Evolutionary conservation across 1,140 invertebrate genomes (phyloP).

Genomic region (Cheumatopsyche charites): DNA sequence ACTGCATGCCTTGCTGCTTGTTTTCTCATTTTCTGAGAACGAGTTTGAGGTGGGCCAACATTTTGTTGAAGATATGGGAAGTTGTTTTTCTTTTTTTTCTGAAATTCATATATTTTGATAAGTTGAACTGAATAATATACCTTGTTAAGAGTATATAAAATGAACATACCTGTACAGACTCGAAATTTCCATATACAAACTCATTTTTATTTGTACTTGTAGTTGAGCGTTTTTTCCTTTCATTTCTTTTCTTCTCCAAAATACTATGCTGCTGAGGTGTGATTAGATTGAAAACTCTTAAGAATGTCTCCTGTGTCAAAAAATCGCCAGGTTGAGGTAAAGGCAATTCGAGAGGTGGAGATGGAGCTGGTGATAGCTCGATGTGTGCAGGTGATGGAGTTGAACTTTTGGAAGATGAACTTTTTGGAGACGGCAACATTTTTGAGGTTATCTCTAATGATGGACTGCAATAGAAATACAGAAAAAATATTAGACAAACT

Average conservation of each 20-base stretch:
- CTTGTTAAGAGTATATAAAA: background rate
- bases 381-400: conserved; percentile 34
- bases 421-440: conserved; percentile 41
- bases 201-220: conserved; percentile 58
- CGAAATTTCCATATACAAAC: conserved; percentile 58
- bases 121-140: background rate
- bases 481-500: background rate
- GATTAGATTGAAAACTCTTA: conserved; percentile 56
- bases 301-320: conserved; percentile 55
- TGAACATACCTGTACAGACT: conserved; percentile 50
- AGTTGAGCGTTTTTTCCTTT: conserved; percentile 56
- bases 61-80: conserved; percentile 59
- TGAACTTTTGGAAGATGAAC: conserved; percentile 35
- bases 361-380: conserved; percentile 53
- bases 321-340: conserved; percentile 51
- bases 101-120: conserved; percentile 34
- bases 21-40: conserved; percentile 50
- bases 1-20: conserved; percentile 10
- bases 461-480: conserved; percentile 15
- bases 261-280: conserved; percentile 55
- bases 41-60: conserved; percentile 58
- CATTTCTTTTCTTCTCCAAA: conserved; percentile 56
- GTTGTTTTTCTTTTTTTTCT: conserved; percentile 60
- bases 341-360: conserved; percentile 52
- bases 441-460: conserved; percentile 23